These are phyloP conservation scores for Pollicipes pollicipes DNA, from an alignment of 1,140 invertebrate species.

Conservation along the genomic window DNA sequence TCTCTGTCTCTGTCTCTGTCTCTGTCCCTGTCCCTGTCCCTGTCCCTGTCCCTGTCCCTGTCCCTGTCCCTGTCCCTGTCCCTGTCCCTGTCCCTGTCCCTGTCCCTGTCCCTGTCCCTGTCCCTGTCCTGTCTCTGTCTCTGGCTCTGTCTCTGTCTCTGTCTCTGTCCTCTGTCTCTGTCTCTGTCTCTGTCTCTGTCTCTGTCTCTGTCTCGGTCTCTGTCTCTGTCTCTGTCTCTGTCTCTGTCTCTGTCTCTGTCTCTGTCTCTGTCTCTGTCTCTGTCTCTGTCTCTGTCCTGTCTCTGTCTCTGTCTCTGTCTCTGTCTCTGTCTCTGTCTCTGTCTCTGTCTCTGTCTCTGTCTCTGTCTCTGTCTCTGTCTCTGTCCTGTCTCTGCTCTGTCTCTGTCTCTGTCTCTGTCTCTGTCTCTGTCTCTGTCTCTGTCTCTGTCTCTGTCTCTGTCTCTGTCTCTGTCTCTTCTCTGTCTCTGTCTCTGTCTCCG, in stretches of 20 bases:
- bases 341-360: background rate
- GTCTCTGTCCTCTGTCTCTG: too few relatives aligned
- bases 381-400: background rate
- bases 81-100: background rate
- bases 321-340: background rate
- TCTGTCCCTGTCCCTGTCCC: background rate
- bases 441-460: too few relatives aligned
- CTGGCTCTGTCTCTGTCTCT: too few relatives aligned
- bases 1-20: background rate
- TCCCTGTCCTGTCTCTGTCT: too few relatives aligned
- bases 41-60: background rate
- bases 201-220: background rate
- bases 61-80: background rate
- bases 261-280: background rate
- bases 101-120: too few relatives aligned
- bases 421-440: too few relatives aligned
- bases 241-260: background rate
- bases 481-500: background rate
- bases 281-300: constrained; percentile 3
- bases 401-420: background rate
- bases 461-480: too few relatives aligned
- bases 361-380: constrained; percentile 3
- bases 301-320: background rate
- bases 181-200: background rate
- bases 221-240: background rate